A percentile compares a stretch with the other conserved stretches of the same genome.
Conservation (phyloP, 2,888 invertebrate species). For the Scaptomyza tumidula region DNA sequence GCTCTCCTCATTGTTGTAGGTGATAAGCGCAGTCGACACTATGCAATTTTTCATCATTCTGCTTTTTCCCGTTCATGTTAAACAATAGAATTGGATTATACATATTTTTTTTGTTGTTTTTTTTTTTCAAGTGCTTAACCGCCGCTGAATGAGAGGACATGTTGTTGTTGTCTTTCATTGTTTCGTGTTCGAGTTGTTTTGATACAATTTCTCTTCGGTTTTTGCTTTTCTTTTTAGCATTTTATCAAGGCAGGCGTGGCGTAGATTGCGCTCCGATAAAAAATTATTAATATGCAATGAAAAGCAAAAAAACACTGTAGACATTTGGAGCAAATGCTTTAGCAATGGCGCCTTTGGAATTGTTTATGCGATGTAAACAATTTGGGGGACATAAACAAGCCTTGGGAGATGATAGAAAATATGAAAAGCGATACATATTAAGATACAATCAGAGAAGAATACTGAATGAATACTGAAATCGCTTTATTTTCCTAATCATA, state of each 20-base stretch:
- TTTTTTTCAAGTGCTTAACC: slow-evolving; percentile 62
- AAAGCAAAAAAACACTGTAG: slow-evolving; percentile 26
- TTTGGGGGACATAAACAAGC: slow-evolving; percentile 50
- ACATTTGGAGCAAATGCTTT: slow-evolving; percentile 15
- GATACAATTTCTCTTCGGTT: slow-evolving; percentile 31
- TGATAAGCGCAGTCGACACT: slow-evolving; percentile 75
- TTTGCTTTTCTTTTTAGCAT: slow-evolving; percentile 26
- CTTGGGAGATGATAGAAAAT: slow-evolving; percentile 13
- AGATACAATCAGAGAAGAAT: slow-evolving; percentile 10
- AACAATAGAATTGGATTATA: slow-evolving; percentile 81
- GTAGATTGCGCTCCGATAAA: slow-evolving; percentile 56
- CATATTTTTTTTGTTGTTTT: slow-evolving; percentile 39
- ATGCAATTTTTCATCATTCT: slow-evolving; percentile 19
- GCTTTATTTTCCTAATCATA: no score
- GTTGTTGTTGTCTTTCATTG: slow-evolving; percentile 36
- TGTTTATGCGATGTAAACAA: slow-evolving; percentile 73
- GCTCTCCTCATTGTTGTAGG: slow-evolving; percentile 63
- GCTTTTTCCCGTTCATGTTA: slow-evolving; percentile 32
- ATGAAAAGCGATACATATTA: slow-evolving; percentile 4
- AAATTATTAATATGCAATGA: slow-evolving; percentile 69
- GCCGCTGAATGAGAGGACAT: slow-evolving; percentile 42
- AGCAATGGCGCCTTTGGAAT: slow-evolving; percentile 67
- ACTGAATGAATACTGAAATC: not conserved
- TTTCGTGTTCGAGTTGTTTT: slow-evolving; percentile 72
- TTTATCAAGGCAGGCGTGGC: slow-evolving; percentile 54